These are phyloP conservation scores for Heteractis magnifica DNA, from an alignment of 92 coral and sea anemone genomes.

Conservation along the genomic window DNA sequence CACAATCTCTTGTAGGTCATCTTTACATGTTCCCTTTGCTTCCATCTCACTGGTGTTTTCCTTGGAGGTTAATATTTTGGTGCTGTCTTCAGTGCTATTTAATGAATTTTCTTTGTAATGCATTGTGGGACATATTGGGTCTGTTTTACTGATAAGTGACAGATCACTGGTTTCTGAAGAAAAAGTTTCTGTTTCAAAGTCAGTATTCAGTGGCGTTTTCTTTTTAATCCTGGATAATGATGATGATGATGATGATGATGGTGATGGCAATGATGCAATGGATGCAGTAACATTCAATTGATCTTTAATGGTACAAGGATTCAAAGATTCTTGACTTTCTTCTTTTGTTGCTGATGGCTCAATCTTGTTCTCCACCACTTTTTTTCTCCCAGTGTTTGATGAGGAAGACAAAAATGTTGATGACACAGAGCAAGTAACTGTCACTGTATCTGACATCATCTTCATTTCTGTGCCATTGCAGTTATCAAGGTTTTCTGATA, in stretches of 20 bases:
- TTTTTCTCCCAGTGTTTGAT: neutral
- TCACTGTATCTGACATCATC: no score
- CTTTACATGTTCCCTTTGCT: neutral
- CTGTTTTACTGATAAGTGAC: neutral
- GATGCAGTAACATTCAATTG: neutral
- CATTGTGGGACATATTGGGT: neutral
- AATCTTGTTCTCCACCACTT: neutral
- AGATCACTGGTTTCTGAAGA: neutral
- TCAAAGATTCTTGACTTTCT: neutral
- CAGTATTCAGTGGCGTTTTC: conserved; percentile 23
- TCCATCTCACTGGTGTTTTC: neutral
- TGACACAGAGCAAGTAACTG: neutral
- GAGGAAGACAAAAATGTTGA: neutral
- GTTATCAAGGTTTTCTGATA: neutral
- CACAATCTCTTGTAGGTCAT: neutral
- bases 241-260: conserved; percentile 17
- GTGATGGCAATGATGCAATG: neutral
- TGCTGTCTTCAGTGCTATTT: neutral
- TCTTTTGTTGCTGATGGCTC: neutral
- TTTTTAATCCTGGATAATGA: conserved; percentile 9
- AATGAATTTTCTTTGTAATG: neutral
- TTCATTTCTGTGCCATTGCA: no score
- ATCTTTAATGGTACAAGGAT: neutral
- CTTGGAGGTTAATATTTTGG: neutral
- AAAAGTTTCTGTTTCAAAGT: neutral